Evolutionary conservation across 2,888 invertebrate species (phyloP).

Genomic region (Drosophila testacea): DNA sequence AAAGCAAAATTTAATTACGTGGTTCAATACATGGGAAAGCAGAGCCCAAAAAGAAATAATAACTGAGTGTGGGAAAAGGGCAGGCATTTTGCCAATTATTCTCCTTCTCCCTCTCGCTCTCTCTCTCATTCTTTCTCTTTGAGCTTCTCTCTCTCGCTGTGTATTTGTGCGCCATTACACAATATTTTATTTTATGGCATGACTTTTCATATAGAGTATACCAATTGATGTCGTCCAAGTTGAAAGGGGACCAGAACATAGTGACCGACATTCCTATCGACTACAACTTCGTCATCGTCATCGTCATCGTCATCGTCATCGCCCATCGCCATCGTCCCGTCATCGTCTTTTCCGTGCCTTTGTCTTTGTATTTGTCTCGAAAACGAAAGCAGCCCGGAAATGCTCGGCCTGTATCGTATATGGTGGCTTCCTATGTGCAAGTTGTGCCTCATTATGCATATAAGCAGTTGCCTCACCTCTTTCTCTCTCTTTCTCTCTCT

Average conservation of each 20-base stretch:
- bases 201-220: slow-evolving; percentile 62
- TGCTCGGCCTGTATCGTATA: slow-evolving; percentile 49
- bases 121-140: background rate
- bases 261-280: slow-evolving; percentile 54
- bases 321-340: slow-evolving; percentile 25
- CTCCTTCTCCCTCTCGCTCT: background rate
- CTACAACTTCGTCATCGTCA: slow-evolving; percentile 45
- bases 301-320: slow-evolving; percentile 27
- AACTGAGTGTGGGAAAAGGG: slow-evolving; percentile 1
- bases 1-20: slow-evolving; percentile 39
- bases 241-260: slow-evolving; percentile 32
- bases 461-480: slow-evolving; percentile 37
- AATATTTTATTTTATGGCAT: slow-evolving; percentile 73
- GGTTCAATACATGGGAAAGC: slow-evolving; percentile 18
- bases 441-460: slow-evolving; percentile 65
- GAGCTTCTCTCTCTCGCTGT: background rate
- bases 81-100: slow-evolving; percentile 32
- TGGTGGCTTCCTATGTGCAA: slow-evolving; percentile 29
- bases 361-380: slow-evolving; percentile 62
- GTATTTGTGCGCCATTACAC: slow-evolving; percentile 52
- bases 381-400: slow-evolving; percentile 77
- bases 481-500: background rate
- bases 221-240: slow-evolving; percentile 56
- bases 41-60: background rate
- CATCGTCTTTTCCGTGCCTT: slow-evolving; percentile 11